Conservation (phyloP, 2,113 vertebrate species). For the Platysternon megacephalum region DNA sequence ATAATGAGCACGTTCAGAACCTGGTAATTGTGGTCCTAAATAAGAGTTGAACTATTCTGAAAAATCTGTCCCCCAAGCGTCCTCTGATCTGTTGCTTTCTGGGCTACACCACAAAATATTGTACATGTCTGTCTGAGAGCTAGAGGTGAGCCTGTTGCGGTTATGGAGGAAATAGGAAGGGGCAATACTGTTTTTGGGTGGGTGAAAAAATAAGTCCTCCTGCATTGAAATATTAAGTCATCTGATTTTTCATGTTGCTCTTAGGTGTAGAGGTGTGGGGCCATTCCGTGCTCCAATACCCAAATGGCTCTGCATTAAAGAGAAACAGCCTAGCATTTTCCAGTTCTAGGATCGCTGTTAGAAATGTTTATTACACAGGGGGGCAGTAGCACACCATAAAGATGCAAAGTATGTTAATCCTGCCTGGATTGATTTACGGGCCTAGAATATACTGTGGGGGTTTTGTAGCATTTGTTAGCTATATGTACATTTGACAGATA, state of each 20-base stretch:
- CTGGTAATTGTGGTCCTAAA: neutral
- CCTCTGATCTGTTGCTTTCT: neutral
- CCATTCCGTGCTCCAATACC: neutral
- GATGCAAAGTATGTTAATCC: accelerated
- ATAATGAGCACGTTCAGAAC: neutral
- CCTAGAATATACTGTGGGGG: neutral
- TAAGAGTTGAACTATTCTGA: accelerated
- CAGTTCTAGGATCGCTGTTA: neutral
- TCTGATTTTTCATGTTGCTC: neutral
- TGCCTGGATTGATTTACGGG: neutral
- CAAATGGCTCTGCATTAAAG: accelerated
- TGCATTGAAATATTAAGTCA: accelerated
- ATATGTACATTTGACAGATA: conserved; percentile 16
- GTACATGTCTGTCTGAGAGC: neutral
- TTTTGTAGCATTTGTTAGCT: conserved; percentile 17
- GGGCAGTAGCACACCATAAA: conserved; percentile 70
- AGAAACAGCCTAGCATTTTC: accelerated
- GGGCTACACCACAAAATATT: neutral
- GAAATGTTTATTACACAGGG: conserved; percentile 55
- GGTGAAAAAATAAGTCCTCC: neutral
- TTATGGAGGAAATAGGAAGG: accelerated
- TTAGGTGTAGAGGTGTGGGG: neutral
- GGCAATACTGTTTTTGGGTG: neutral
- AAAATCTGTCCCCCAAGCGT: neutral
- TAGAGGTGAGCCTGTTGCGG: neutral